These are phyloP conservation scores for Oncorhynchus gorbuscha DNA, from an alignment of 2,113 vertebrate species.

Conservation along the genomic window DNA sequence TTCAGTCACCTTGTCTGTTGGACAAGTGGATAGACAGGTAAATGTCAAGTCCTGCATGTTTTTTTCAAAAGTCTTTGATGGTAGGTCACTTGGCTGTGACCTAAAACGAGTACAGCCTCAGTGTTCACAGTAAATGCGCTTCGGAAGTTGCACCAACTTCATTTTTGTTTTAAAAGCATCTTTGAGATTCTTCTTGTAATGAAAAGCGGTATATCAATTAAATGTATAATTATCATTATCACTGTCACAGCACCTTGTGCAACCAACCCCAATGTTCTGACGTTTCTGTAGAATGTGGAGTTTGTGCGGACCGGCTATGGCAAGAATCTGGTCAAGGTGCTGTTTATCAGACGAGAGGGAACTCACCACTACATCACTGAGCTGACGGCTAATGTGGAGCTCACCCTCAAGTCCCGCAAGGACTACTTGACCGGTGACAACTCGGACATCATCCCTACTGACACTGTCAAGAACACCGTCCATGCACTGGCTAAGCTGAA, in stretches of 20 bases:
- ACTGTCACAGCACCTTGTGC: background rate
- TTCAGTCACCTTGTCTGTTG: no score
- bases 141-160: no score
- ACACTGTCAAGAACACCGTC: conserved; percentile 95
- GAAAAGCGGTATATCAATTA: background rate
- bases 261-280: background rate
- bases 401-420: conserved; percentile 82
- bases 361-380: conserved; percentile 82
- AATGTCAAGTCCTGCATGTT: no score
- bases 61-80: no score
- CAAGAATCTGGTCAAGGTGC: conserved; percentile 87
- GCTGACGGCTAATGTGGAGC: conserved; percentile 82
- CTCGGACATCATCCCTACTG: conserved; percentile 90
- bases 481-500: conserved; percentile 87
- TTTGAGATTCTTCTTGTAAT: background rate
- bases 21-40: no score
- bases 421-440: conserved; percentile 89
- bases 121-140: no score
- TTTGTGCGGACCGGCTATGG: conserved; percentile 91
- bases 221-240: background rate
- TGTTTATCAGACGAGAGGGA: conserved; percentile 79
- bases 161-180: no score
- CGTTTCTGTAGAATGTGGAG: conserved; percentile 77
- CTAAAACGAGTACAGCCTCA: no score
- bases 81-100: no score